Evolutionary conservation across 2,888 invertebrate species (phyloP), one percentile per base, ranked within the genome.

Genomic region (Anoncus sp.): DNA sequence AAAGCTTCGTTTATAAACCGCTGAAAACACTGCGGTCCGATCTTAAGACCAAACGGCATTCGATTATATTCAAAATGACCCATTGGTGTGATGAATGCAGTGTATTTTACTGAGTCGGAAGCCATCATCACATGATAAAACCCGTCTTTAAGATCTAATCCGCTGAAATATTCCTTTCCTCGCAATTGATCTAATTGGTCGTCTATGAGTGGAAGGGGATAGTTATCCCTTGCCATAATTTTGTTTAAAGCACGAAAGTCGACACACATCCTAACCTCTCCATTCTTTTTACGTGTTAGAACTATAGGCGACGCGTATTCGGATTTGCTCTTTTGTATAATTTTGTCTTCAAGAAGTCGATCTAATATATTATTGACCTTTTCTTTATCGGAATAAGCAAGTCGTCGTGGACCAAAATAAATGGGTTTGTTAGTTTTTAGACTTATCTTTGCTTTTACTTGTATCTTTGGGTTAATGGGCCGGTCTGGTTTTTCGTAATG

Each of bases 141-240:
- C 0, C 81, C 83, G 53, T 57, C 79, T 47, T 79, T 81, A 20
- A 83, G 35, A 70, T 85, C 83, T 12, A 84, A 57, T 1, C 51
- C n/a, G 1, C 81, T 75, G 49, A 84, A 84, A 51, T 69, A 81
- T 31, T 7, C 7, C 7, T 31, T 31, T 5, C 31, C 31, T 31
- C 31, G 31, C 7, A 31, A 7, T 31, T 31, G 31, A 31, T 31
- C 31, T 7, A 31, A 31, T 7, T 31, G 31, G 7, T 31, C 31
- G 7, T 31, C 31, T 5, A 31, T 31, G 7, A 31, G n/a, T n/a
- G 79, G 80, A 0, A 82, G 20, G 0, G 82, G 81, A 20, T 63
- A 82, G 45, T 75, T 69, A 7, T 82, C 81, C 1, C 70, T 10
- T 1, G 63, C 24, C 2, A 70, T 79, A 0, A 73, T 45, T 20